Conservation (phyloP, 2,888 invertebrate genomes). For the Xanthia togata region DNA sequence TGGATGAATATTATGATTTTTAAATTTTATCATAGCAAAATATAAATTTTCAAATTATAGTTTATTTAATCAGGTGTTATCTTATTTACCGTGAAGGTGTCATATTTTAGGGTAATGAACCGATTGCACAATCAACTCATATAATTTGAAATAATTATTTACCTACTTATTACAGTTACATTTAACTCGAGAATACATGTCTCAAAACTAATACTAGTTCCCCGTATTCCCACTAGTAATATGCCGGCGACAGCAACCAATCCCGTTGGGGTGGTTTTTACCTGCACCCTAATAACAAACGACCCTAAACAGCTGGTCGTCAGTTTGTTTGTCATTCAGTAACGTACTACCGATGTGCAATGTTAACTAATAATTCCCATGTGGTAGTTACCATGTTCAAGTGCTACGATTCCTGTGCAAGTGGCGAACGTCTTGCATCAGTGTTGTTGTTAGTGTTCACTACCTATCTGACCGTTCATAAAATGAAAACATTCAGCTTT, state of each 20-base stretch:
- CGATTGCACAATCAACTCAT: conserved; percentile 19
- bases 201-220: conserved; percentile 8
- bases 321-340: conserved; percentile 56
- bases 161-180: conserved; percentile 15
- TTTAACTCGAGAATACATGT: conserved; percentile 14
- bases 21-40: background rate
- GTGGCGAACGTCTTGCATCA: conserved; percentile 67
- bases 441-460: conserved; percentile 71
- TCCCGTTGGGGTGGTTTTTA: conserved; percentile 73
- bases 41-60: background rate
- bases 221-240: conserved; percentile 15
- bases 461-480: conserved; percentile 67
- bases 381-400: conserved; percentile 54
- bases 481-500: conserved; percentile 72
- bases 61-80: conserved; percentile 49
- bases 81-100: conserved; percentile 44
- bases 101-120: conserved; percentile 47
- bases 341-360: conserved; percentile 57
- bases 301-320: conserved; percentile 67
- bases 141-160: conserved; percentile 18
- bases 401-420: conserved; percentile 56
- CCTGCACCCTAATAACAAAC: conserved; percentile 75
- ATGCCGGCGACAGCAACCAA: conserved; percentile 57
- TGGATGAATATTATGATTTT: conserved; percentile 4
- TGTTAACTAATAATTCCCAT: conserved; percentile 66